Evolutionary conservation across 2,797 vertebrate species (phyloP), one percentile per base, ranked within the genome.

Genomic region (Perodicticus potto): DNA sequence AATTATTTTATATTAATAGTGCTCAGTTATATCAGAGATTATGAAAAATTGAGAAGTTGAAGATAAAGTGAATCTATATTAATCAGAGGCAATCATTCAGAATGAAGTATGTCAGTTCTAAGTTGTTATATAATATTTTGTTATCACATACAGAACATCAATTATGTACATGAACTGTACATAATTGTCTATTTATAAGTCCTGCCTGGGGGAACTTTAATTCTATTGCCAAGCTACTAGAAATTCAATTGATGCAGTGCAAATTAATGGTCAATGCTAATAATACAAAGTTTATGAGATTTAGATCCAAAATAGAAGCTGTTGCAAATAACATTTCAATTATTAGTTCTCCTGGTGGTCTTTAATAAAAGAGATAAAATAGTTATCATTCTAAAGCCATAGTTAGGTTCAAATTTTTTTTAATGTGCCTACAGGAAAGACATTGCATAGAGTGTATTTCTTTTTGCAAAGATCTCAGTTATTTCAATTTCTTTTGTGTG

Each of bases 221-320:
- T 97, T 95, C 94, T 96, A 91, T 94, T 86, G 96, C 90, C 94
- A 98, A 97, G 96, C 94, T 95, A 88, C 90, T 95, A 92, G 96
- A 97, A 98, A 98, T 95, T 97, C 97, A 98, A 96, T 91, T 97
- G 97, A 97, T 96, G 55, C n/a, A 91, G 89, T 96, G 61, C 81
- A 98, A 98, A 97, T 97, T 98, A 98, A 97, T 97, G 96, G 85
- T 97, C 97, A 97, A 93, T 98, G 86, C 25, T 97, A 98, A 97
- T 97, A 97, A 95, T 87, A 95, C 70, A 78, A 97, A 96, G 88
- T 98, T 98, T 97, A 97, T 92, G 95, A 97, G 95, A 97, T 97
- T 96, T 97, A 96, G 72, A 80, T 97, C 61, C 76, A 89, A 97
- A 95, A 96, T 65, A 96, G 92, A 98, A 77, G 73, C 59, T 63